phyloP scores from a whole-genome alignment of 2,888 invertebrate genomes.

The Muscina levida region DNA sequence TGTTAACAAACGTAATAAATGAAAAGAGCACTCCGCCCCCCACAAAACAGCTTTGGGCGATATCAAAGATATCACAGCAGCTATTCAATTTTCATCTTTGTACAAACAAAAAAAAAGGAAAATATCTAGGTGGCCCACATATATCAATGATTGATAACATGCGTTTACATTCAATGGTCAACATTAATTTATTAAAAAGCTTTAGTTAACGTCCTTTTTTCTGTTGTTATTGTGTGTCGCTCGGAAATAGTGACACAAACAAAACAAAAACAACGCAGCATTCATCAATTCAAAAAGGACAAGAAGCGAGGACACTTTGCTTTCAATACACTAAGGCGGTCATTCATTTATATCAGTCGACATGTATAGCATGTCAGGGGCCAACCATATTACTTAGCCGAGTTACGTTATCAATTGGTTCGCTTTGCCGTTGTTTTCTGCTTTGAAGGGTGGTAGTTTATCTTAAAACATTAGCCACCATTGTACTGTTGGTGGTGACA shows the following conservation, averaged over 20 bases:
- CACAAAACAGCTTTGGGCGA: neutral
- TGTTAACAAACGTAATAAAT: slow-evolving; percentile 7
- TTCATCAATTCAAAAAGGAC: slow-evolving; percentile 31
- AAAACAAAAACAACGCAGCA: slow-evolving; percentile 1
- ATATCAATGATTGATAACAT: slow-evolving; percentile 50
- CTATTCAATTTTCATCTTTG: too few species aligned
- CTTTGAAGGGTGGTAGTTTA: slow-evolving; percentile 37
- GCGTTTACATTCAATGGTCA: slow-evolving; percentile 48
- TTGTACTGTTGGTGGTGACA: slow-evolving; percentile 58
- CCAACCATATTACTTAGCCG: slow-evolving; percentile 11
- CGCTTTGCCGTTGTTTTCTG: slow-evolving; percentile 9
- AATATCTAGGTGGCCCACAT: neutral
- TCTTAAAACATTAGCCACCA: slow-evolving; percentile 47
- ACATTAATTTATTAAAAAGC: slow-evolving; percentile 55
- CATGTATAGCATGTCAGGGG: neutral
- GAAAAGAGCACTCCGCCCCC: neutral
- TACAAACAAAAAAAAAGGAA: neutral
- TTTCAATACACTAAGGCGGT: too few species aligned
- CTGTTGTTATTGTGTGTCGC: too few species aligned
- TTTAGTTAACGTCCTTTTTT: neutral
- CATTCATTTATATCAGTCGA: too few species aligned
- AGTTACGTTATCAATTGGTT: too few species aligned
- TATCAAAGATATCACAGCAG: neutral
- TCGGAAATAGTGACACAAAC: neutral
- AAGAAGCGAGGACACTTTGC: neutral